A percentile compares a stretch with the other conserved stretches of the same genome.
Conservation (phyloP, 2,888 invertebrate species). For the Gari tellinella region DNA sequence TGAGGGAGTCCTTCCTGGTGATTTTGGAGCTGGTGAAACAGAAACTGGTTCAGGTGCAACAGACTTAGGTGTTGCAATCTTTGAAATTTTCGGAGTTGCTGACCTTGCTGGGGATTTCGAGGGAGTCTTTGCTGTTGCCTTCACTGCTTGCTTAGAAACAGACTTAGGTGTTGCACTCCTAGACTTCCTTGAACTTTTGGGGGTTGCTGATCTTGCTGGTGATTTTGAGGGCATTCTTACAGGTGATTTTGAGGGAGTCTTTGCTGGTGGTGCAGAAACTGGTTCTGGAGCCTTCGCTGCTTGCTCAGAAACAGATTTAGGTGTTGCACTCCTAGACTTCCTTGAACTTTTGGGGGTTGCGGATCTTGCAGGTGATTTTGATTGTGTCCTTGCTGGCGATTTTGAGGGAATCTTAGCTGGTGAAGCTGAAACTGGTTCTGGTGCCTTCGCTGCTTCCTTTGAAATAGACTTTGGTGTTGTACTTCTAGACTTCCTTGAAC, state of each 20-base stretch:
- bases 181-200: conserved; percentile 19
- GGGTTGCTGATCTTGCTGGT: not conserved
- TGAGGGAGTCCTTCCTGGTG: conserved; percentile 9
- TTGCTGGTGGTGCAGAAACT: conserved; percentile 3
- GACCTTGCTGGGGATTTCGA: not conserved
- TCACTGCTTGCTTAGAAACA: not conserved
- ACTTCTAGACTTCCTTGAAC: conserved; percentile 27
- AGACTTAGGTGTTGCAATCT: not conserved
- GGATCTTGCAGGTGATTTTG: not conserved
- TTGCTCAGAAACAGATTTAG: conserved; percentile 5
- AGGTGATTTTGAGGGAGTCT: conserved; percentile 1
- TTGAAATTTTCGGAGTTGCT: not conserved
- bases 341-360: not conserved
- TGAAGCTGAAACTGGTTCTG: too few species aligned
- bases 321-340: not conserved
- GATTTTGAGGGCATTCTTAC: not conserved
- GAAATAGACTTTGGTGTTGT: conserved; percentile 2
- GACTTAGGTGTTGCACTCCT: conserved; percentile 6
- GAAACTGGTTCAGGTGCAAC: not conserved
- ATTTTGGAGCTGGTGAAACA: not conserved
- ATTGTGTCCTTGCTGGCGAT: conserved; percentile 3
- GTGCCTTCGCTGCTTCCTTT: not conserved
- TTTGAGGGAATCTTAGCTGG: not conserved
- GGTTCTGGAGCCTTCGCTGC: not conserved
- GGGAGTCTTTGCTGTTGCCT: conserved; percentile 1